phyloP scores from a whole-genome alignment of 1,140 invertebrate species.

The Papilio polytes region DNA sequence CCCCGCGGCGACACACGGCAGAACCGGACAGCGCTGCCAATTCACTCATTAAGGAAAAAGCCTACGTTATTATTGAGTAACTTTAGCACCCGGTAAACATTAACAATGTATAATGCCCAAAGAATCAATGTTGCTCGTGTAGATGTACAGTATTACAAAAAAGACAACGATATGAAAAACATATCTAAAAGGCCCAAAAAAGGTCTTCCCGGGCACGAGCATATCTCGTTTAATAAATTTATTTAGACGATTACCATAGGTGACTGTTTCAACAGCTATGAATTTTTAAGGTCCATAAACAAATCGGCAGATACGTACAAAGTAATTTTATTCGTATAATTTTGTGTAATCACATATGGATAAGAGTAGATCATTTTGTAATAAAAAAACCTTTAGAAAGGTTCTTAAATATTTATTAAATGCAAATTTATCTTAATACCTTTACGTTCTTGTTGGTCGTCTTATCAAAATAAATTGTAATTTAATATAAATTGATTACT shows the following conservation, averaged over 20 bases:
- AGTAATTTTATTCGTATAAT: neutral
- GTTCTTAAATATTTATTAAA: constrained; percentile 19
- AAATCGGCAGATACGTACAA: neutral
- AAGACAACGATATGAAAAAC: neutral
- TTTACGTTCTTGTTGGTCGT: neutral
- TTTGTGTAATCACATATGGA: neutral
- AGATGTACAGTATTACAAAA: neutral
- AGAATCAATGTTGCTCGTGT: neutral
- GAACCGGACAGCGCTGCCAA: constrained; percentile 44
- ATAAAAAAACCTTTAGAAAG: constrained; percentile 5
- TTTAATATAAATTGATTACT: constrained; percentile 13
- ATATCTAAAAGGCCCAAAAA: too few species aligned
- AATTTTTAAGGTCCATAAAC: neutral
- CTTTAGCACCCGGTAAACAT: neutral
- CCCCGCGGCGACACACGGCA: constrained; percentile 23
- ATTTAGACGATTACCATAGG: neutral
- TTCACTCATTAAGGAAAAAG: constrained; percentile 73
- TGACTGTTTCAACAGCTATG: constrained; percentile 1
- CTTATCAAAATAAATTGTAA: constrained; percentile 16
- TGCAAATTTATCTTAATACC: constrained; percentile 4
- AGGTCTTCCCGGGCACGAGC: neutral
- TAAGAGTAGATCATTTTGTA: constrained; percentile 7
- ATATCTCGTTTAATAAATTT: neutral
- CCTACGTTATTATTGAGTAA: constrained; percentile 44
- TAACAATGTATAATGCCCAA: neutral